Base-by-base conservation (phyloP, 2,113 vertebrate genomes). In the Erythrocercus mccallii region DNA sequence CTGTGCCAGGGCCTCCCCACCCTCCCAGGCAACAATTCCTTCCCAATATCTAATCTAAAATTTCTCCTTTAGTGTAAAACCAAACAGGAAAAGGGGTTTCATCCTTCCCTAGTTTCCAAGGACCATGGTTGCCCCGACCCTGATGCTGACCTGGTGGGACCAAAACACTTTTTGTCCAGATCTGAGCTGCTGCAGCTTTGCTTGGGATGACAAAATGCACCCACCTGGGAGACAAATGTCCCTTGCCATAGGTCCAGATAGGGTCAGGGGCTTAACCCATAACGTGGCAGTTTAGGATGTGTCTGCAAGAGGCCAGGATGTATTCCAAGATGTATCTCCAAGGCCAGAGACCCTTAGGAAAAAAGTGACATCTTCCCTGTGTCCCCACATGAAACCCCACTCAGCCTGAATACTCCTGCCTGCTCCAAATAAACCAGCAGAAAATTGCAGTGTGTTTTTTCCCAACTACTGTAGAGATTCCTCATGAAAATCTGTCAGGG, bases 331-430 rank as follows among this genome's bases (percentile, higher is more conserved):
- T 60, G 15, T 13, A 30, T 27, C 38, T 53, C 23, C 31, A 21
- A 58, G 66, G 25, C n/a, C 17, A 50, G 22, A 30, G 19, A 33
- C 27, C 70, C 31, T 56, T 60, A 25, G 27, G 40, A 61, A 60
- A 65, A 57, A 68, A 33, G 10, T 4, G 44, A 40, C 3, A 1
- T 15, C n/a, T 51, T 48, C 22, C 5, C 0, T 31, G 8, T 5
- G 21, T 68, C 40, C 38, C 7, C 18, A 3, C 44, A 35, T 31
- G 50, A 47, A 88, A 44, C 7, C 3, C 6, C 12, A 11, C 45
- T 35, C 5, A 24, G 30, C 24, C 50, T 37, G 21, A 58, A 19
- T 22, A 8, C 4, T 57, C 53, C 62, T 64, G 24, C 77, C 42
- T 44, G 23, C 74, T 73, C 31, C 15, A 90, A 70, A 17, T 6